Conservation (phyloP, 2,888 invertebrate genomes). For the Xylota sylvarum region DNA sequence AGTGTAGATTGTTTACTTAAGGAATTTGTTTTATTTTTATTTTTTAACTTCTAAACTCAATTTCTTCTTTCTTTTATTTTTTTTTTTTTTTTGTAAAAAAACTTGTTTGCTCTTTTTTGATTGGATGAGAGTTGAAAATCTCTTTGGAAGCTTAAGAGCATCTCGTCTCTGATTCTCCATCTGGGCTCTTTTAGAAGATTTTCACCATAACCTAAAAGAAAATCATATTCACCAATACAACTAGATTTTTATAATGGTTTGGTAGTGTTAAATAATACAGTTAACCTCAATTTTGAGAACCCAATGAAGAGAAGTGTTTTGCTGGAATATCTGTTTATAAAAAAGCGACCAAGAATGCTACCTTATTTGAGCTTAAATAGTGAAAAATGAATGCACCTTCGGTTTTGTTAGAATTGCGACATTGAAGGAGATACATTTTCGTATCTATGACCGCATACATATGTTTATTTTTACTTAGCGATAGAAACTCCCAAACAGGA, state of each 20-base stretch:
- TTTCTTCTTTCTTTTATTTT: background rate
- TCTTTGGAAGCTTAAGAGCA: slow-evolving; percentile 34
- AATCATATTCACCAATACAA: slow-evolving; percentile 26
- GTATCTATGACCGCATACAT: background rate
- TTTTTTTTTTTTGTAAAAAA: background rate
- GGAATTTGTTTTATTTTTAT: slow-evolving; percentile 6
- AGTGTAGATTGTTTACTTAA: slow-evolving; percentile 21
- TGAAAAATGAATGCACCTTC: background rate
- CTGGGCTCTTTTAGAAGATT: slow-evolving; percentile 14
- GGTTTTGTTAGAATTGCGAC: background rate
- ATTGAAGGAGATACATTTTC: background rate
- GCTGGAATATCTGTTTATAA: slow-evolving; percentile 7
- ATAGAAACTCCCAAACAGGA: background rate
- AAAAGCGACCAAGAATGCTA: background rate
- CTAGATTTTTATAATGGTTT: slow-evolving; percentile 25
- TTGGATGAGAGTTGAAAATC: background rate
- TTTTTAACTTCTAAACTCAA: background rate
- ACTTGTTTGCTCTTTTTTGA: slow-evolving; percentile 37
- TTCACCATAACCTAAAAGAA: slow-evolving; percentile 29
- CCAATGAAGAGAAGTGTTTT: slow-evolving; percentile 6
- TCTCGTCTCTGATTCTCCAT: slow-evolving; percentile 2
- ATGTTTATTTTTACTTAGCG: background rate
- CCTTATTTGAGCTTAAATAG: background rate
- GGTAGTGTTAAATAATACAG: slow-evolving; percentile 49
- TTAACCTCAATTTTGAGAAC: slow-evolving; percentile 56